These are phyloP conservation scores for Steatocranus sp. DNA, from an alignment of 2,797 vertebrate genomes.

Conservation along the genomic window DNA sequence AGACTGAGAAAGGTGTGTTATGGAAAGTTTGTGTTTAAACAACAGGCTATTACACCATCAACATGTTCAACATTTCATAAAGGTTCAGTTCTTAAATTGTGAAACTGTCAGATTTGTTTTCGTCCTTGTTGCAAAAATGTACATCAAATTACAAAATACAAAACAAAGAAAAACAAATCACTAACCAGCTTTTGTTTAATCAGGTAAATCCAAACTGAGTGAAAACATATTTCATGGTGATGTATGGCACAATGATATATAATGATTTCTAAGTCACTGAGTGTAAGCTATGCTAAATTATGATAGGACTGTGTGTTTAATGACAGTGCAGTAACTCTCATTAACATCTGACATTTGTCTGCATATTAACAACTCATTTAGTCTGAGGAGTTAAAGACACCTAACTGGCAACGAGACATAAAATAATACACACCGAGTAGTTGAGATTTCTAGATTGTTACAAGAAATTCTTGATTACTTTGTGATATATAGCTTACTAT, in stretches of 20 bases:
- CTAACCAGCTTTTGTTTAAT: not conserved
- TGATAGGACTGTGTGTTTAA: not conserved
- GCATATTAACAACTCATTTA: not conserved
- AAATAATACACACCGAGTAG: not conserved
- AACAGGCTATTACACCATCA: not conserved
- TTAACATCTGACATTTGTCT: not conserved
- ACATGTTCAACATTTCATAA: not conserved
- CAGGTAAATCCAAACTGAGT: not conserved
- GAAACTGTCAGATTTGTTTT: not conserved
- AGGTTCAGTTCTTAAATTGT: not conserved
- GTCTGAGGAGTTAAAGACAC: not conserved
- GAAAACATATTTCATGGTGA: not conserved
- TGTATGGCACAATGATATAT: not conserved
- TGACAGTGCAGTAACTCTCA: not conserved
- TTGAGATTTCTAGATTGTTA: not conserved
- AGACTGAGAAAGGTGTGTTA: not conserved
- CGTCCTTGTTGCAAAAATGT: not conserved
- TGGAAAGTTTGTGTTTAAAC: not conserved
- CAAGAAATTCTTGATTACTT: not conserved
- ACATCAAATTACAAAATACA: not conserved
- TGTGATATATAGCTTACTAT: not conserved
- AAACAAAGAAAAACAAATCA: not conserved
- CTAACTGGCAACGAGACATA: not conserved
- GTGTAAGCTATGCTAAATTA: not conserved
- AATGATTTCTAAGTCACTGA: not conserved